Base-by-base conservation (phyloP, 2,888 invertebrate genomes). In the Ochlodes sylvanus region DNA sequence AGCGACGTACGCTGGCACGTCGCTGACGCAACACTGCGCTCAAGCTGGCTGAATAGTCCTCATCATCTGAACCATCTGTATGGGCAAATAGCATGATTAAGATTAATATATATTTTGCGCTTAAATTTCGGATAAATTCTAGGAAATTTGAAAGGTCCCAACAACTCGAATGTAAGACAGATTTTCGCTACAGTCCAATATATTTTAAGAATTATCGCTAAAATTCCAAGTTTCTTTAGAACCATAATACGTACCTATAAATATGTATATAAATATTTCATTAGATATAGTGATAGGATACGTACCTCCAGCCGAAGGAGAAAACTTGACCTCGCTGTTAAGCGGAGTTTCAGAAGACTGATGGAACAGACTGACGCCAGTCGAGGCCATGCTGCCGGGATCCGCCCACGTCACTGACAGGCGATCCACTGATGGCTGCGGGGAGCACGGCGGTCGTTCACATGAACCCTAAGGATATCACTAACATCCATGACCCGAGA, bases 1-100 rank as follows among this genome's bases (percentile, higher is more conserved):
- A 96, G 56, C 95, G 94, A 64, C 96, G 94, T 38, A 96, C 94
- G 72, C 97, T 97, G 62, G 96, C 97, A 65, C 97, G 94, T 66
- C 97, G 94, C 83, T 96, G 96, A 0, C 91, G 86, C 79, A 98
- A 95, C 76, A 98, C 97, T 2, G 96, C 98, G 78, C 96, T 97
- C 68, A 97, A 96, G 77, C 98, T 98, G 9, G 96, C 96, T 0
- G 97, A 97, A 84, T 98, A 98, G 83, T 98, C 98, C 77, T 97
- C 97, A 72, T 97, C 97, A 73, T 97, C 97, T 0, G 95, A 95
- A 10, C 91, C 94, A 58, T 94, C 94, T 90, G 71, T 15, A 32
- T n/a, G 10, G 60, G 41, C 58, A 2, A 34, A 10, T n/a, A 27
- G 7, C 7, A 2, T 38, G 15, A 21, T 19, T 41, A n/a, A n/a